Percentiles rank a stretch among this genome's conserved stretches.
Conservation (phyloP, 2,797 vertebrate species). For the Gastrophryne carolinensis region DNA sequence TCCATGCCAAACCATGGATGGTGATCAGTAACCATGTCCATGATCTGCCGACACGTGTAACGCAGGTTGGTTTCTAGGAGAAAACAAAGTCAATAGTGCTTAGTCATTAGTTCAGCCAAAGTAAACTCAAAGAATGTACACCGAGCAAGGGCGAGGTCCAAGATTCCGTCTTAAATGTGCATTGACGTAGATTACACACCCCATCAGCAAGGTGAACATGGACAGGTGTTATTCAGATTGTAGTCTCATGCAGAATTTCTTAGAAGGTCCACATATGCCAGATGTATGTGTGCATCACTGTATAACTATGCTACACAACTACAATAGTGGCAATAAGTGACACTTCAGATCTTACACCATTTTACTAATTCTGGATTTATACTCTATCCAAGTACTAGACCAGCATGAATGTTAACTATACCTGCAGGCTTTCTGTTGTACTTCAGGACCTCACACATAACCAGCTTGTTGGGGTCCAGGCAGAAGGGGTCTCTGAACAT, state of each 20-base stretch:
- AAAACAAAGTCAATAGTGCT: neutral
- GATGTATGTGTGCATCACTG: too few species aligned
- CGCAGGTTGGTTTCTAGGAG: constrained; percentile 79
- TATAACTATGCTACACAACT: too few species aligned
- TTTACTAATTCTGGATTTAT: too few species aligned
- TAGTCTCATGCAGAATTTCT: too few species aligned
- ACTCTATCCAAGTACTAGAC: too few species aligned
- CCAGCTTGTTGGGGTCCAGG: constrained; percentile 86
- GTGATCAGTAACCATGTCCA: constrained; percentile 73
- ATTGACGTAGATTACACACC: neutral
- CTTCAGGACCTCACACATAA: constrained; percentile 85
- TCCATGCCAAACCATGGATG: constrained; percentile 86
- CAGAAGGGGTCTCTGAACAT: constrained; percentile 86
- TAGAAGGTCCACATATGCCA: too few species aligned
- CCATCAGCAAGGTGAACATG: neutral
- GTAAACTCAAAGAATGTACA: neutral
- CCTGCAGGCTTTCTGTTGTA: constrained; percentile 77
- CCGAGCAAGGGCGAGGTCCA: neutral
- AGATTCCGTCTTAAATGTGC: too few species aligned
- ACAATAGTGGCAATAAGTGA: too few species aligned
- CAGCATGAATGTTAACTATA: too few species aligned
- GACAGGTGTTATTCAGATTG: too few species aligned
- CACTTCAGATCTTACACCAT: too few species aligned
- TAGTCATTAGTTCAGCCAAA: neutral
- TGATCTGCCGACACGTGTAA: constrained; percentile 70